Base-by-base conservation (phyloP, 2,888 invertebrate genomes). In the Nebria salina region DNA sequence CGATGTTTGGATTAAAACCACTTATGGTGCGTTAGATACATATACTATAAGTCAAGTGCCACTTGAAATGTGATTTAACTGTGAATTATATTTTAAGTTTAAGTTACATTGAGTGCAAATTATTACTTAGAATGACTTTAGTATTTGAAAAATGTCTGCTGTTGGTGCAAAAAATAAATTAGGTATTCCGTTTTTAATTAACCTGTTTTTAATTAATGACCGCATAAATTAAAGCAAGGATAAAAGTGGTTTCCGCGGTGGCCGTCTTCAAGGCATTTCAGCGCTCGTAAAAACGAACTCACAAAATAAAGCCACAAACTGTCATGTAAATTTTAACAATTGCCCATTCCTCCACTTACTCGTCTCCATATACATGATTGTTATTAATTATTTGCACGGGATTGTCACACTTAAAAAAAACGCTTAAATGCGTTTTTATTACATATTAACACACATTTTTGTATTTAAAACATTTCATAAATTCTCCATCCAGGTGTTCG, bases 281-380 rank as follows among this genome's bases (percentile, higher is more conserved):
- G 13, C 73, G 20, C 7, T 73, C 73, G 73, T 43, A 73, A 73
- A 73, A 73, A 4, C 41, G 43, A 41, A 15, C 13, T 73, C 73
- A 6, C 43, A n/a, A 34, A 41, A 73, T 73, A 73, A 73, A 73
- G 73, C 70, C 70, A 34, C 70, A 70, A 26, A 75, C 75, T 75
- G 80, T 72, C 80, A 80, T 80, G 80, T 80, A 80, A 75, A 75
- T 80, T 80, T 80, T 75, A 80, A 75, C 80, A 80, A 80, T 80
- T 80, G 80, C 64, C 75, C 80, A 75, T 80, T 68, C 26, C 13
- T 73, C 64, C 41, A 43, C 64, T 9, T 20, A 74, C 13, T 20
- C 70, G 72, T 64, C 64, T 25, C 65, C 68, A 80, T 75, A 66
- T 64, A 64, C 70, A 70, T 80, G 80, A 80, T 80, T 80, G 80